Evolutionary conservation across 2,888 invertebrate genomes (phyloP), one percentile per base, ranked within the genome.

Genomic region (Nomada fucata): DNA sequence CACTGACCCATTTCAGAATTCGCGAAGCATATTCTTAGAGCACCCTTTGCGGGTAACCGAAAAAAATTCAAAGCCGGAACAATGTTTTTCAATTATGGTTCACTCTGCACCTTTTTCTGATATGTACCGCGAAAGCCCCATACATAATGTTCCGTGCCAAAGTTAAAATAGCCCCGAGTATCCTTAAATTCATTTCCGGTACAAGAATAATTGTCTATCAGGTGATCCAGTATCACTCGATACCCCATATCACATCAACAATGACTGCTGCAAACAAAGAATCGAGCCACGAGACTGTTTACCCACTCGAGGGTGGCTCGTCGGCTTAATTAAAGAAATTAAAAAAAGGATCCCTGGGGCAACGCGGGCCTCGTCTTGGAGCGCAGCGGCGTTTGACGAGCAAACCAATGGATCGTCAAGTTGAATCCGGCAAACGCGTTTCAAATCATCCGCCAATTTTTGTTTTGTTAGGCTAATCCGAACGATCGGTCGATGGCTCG

Each of bases 241-340:
- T 36, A 36, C 7, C 7, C 36, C 36, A 47, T 29, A 13, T 3
- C 15, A 26, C 47, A 47, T 59, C 11, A 15, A 4, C 29, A 11
- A 29, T 55, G 23, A 42, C 23, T 59, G n/a, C 26, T n/a, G 53
- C 47, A 50, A 15, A 36, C 23, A 47, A 65, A 72, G 65, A 50
- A 59, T n/a, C 13, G 36, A 29, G 53, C 63, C 42, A 26, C 26
- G 57, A 10, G 53, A 71, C 57, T 70, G 72, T 63, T 57, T 52
- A 59, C 13, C 20, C 55, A 77, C 75, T 79, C 72, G 68, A 52
- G 61, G 53, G 29, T 18, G 71, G 47, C 57, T 26, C 70, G 11
- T 61, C 18, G 59, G 42, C 78, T 86, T 83, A 87, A 85, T 87
- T 85, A 86, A 84, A 63, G 75, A 80, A 88, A 87, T 82, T 88